phyloP scores from a whole-genome alignment of 2,888 invertebrate genomes.

The Pristionchus mayeri region DNA sequence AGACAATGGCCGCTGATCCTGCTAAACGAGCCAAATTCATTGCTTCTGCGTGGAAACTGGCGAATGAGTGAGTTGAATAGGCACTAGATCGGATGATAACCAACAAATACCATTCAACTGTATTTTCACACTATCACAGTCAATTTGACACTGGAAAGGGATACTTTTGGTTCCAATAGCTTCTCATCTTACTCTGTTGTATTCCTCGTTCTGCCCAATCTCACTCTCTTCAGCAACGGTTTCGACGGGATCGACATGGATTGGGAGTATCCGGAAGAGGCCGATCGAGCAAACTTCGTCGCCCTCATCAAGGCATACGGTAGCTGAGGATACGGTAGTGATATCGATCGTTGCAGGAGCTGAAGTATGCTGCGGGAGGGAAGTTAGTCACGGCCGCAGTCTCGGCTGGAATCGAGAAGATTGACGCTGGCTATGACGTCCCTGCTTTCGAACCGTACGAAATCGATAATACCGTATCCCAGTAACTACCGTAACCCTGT shows the following conservation, averaged over 20 bases:
- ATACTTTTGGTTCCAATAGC: no score
- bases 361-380: not conserved
- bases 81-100: no score
- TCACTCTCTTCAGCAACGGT: not conserved
- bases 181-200: no score
- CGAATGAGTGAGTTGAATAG: constrained; percentile 30
- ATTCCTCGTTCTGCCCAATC: no score
- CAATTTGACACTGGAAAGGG: no score
- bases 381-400: constrained; percentile 32
- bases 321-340: not conserved
- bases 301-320: constrained; percentile 26
- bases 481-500: no score
- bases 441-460: constrained; percentile 23
- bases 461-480: no score
- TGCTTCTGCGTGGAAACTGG: constrained; percentile 39
- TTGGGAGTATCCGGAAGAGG: constrained; percentile 37
- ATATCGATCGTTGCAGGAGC: not conserved
- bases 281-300: constrained; percentile 37
- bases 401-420: constrained; percentile 31
- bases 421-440: constrained; percentile 46
- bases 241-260: constrained; percentile 49
- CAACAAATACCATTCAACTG: no score
- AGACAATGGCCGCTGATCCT: constrained; percentile 38
- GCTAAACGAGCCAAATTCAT: constrained; percentile 15
- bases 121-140: no score